These are phyloP conservation scores for Aleadryas rufinucha DNA, from an alignment of 2,113 vertebrate genomes.

Conservation along the genomic window DNA sequence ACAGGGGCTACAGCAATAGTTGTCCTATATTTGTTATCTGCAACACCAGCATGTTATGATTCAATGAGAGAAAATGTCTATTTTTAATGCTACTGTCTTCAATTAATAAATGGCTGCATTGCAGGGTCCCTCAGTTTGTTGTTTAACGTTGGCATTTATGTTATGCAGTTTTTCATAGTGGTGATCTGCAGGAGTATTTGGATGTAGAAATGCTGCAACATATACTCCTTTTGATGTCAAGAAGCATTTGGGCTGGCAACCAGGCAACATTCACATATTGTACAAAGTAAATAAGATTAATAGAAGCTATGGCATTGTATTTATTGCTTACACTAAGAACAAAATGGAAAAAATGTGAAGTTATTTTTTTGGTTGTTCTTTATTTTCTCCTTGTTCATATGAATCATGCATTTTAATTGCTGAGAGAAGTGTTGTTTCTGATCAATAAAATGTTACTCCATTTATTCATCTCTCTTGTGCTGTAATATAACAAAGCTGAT, in stretches of 20 bases:
- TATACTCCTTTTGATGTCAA: neutral
- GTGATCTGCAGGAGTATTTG: neutral
- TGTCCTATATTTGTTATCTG: neutral
- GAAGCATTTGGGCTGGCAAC: conserved; percentile 65
- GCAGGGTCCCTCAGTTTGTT: neutral
- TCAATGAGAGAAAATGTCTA: neutral
- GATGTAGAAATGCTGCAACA: neutral
- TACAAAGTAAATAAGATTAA: conserved; percentile 55
- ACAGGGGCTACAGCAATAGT: neutral
- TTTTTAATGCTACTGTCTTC: conserved; percentile 26
- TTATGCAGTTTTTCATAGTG: neutral
- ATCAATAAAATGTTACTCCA: conserved; percentile 52
- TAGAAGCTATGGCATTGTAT: conserved; percentile 32
- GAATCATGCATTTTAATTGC: conserved; percentile 43
- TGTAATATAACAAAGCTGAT: neutral
- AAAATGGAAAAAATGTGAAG: conserved; percentile 58
- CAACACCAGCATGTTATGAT: neutral
- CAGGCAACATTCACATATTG: conserved; percentile 23
- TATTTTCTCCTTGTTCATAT: conserved; percentile 42
- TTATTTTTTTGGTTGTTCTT: conserved; percentile 48
- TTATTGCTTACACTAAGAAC: conserved; percentile 59
- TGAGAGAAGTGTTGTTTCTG: conserved; percentile 22
- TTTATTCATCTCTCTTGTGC: neutral
- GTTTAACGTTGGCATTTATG: neutral
- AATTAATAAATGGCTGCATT: neutral